Percentiles rank a stretch among this genome's conserved stretches.
Conservation (phyloP, 2,888 invertebrate species). For the Drosophila gaucha region DNA sequence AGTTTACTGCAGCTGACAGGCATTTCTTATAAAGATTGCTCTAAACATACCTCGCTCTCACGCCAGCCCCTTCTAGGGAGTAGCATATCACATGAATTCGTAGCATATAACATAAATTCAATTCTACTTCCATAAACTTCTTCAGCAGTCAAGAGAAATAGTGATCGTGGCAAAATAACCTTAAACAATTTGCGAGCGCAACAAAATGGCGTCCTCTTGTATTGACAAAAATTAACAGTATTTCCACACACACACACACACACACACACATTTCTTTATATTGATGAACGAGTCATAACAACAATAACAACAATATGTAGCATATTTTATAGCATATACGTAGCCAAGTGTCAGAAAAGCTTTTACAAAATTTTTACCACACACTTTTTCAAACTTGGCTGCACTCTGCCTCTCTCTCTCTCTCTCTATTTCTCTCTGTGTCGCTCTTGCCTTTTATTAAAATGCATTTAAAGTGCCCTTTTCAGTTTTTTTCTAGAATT, state of each 20-base stretch:
- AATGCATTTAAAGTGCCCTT: slow-evolving; percentile 58
- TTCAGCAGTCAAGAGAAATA: slow-evolving; percentile 34
- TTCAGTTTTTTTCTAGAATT: slow-evolving; percentile 25
- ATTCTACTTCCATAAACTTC: too few species aligned
- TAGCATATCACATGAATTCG: too few species aligned
- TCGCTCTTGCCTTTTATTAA: slow-evolving; percentile 50
- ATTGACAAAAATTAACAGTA: slow-evolving; percentile 53
- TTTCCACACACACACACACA: slow-evolving; percentile 16
- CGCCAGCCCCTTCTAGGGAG: too few species aligned
- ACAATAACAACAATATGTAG: not conserved
- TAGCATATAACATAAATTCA: too few species aligned
- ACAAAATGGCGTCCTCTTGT: slow-evolving; percentile 47
- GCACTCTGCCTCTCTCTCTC: not conserved
- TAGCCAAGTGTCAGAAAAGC: slow-evolving; percentile 62
- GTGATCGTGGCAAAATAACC: slow-evolving; percentile 35
- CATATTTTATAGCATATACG: slow-evolving; percentile 23
- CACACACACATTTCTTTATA: slow-evolving; percentile 8
- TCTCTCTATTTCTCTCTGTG: not conserved
- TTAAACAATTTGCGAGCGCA: slow-evolving; percentile 50
- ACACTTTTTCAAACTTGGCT: slow-evolving; percentile 13
- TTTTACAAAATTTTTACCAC: slow-evolving; percentile 54
- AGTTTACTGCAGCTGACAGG: too few species aligned
- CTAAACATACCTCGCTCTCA: too few species aligned
- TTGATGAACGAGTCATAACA: slow-evolving; percentile 44
- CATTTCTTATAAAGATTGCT: too few species aligned